Percentiles rank a stretch among this genome's conserved stretches.
Conservation (phyloP, 2,888 invertebrate genomes). For the Hedya salicella region DNA sequence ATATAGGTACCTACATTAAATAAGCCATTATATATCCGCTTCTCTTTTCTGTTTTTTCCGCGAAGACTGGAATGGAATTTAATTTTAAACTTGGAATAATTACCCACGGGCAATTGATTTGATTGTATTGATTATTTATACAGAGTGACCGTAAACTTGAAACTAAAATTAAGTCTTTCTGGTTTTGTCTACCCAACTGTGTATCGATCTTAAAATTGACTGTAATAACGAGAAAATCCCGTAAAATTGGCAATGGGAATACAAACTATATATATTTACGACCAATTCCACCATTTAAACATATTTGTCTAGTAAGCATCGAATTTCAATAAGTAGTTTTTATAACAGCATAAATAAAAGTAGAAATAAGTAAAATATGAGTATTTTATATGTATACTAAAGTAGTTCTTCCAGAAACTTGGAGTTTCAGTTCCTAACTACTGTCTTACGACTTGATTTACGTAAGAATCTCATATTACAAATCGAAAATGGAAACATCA, state of each 20-base stretch:
- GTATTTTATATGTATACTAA: constrained; percentile 13
- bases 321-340: background rate
- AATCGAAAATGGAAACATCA: constrained; percentile 19
- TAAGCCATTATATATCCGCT: constrained; percentile 65
- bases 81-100: constrained; percentile 56
- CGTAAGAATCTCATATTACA: constrained; percentile 14
- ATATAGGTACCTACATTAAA: constrained; percentile 65
- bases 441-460: constrained; percentile 26
- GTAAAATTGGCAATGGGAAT: background rate
- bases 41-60: constrained; percentile 61
- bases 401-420: constrained; percentile 7
- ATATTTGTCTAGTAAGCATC: background rate
- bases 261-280: background rate
- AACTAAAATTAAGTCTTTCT: background rate
- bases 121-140: constrained; percentile 21
- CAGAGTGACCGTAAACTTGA: constrained; percentile 1
- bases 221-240: background rate
- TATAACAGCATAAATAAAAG: background rate
- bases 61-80: constrained; percentile 56
- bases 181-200: background rate
- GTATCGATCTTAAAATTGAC: background rate
- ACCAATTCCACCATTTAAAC: background rate
- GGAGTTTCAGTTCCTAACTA: constrained; percentile 6
- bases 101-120: constrained; percentile 43
- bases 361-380: too few species aligned